Conservation (phyloP, 2,888 invertebrate genomes). For the Hanleya hanleyi region DNA sequence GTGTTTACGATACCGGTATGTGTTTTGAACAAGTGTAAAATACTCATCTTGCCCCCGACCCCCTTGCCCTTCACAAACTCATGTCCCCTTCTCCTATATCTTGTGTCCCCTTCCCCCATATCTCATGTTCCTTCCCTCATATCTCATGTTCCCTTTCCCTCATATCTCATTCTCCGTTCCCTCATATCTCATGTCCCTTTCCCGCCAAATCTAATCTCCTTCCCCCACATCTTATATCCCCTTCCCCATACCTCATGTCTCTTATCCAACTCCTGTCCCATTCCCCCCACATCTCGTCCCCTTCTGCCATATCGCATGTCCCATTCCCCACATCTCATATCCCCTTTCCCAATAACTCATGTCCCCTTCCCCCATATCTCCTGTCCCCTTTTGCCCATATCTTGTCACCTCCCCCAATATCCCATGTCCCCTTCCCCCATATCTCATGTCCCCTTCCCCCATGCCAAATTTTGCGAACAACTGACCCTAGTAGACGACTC, state of each 20-base stretch:
- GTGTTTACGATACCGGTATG: too few species aligned
- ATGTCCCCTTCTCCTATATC: background rate
- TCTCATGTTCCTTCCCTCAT: too few species aligned
- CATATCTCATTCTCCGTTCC: background rate
- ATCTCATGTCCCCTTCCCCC: too few species aligned
- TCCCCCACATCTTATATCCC: background rate
- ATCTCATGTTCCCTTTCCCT: background rate
- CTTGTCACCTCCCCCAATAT: too few species aligned
- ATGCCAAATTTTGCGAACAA: too few species aligned
- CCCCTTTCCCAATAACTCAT: background rate
- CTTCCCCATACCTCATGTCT: background rate
- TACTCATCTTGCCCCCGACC: too few species aligned
- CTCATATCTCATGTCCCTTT: background rate
- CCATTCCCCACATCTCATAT: background rate
- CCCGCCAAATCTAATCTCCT: background rate
- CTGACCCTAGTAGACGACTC: too few species aligned
- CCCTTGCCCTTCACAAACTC: too few species aligned
- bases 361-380: background rate
- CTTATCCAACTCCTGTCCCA: background rate
- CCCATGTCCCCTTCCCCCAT: too few species aligned
- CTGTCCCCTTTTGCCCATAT: too few species aligned
- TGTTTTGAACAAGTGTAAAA: too few species aligned
- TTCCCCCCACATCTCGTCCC: constrained; percentile 17
- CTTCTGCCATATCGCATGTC: constrained; percentile 5
- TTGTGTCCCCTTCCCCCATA: too few species aligned